These are phyloP conservation scores for Peromyscus attwateri DNA, from an alignment of 2,797 vertebrate species.

Conservation along the genomic window DNA sequence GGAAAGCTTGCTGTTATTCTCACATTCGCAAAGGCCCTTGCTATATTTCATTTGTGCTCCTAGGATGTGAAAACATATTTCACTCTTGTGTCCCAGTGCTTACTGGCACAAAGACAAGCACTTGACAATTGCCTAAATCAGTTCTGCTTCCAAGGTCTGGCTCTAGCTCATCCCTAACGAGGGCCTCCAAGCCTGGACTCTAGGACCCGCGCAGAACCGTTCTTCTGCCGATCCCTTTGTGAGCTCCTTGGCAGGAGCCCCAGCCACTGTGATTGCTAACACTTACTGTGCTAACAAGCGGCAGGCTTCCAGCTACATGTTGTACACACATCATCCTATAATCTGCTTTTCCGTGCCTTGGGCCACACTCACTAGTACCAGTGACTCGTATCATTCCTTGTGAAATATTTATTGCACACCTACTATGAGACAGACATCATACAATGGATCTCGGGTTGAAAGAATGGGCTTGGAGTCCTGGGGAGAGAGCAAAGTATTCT, in stretches of 20 bases:
- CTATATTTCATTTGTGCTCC: neutral
- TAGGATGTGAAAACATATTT: neutral
- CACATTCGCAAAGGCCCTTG: neutral
- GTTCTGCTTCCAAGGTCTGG: neutral
- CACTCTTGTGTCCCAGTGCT: neutral
- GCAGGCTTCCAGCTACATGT: neutral
- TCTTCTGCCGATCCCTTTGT: neutral
- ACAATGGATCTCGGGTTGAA: neutral
- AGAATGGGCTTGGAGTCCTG: neutral
- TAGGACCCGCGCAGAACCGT: neutral
- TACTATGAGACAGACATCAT: neutral
- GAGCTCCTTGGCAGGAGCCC: neutral
- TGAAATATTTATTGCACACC: neutral
- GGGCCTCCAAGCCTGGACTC: neutral
- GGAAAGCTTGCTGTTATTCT: neutral
- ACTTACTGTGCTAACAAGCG: neutral
- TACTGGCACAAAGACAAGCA: neutral
- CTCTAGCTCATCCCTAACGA: neutral
- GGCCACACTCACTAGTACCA: neutral
- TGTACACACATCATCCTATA: neutral
- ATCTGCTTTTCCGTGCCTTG: neutral
- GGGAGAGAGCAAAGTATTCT: neutral
- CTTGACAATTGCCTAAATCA: slow-evolving; percentile 18
- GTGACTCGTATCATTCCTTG: neutral
- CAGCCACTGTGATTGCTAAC: neutral